Percentiles rank a stretch among this genome's conserved stretches.
Conservation (phyloP, 2,888 invertebrate species). For the Acleris cristana region DNA sequence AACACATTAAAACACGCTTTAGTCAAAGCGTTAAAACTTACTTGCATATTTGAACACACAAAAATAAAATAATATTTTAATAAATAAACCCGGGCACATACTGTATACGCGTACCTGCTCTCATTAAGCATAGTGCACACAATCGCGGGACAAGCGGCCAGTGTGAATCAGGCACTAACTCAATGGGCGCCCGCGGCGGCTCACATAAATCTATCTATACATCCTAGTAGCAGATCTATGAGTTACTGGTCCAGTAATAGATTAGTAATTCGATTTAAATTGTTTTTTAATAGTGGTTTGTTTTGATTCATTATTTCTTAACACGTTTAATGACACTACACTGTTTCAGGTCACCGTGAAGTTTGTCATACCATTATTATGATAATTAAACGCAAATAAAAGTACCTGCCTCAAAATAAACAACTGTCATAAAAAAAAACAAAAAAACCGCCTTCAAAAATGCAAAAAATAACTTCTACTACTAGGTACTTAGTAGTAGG, state of each 20-base stretch:
- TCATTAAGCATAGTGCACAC: conserved; percentile 56
- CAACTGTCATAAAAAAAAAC: no score
- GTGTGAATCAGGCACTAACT: conserved; percentile 42
- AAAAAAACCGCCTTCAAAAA: no score
- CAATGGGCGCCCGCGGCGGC: conserved; percentile 53
- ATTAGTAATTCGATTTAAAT: conserved; percentile 35
- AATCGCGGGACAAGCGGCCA: conserved; percentile 33
- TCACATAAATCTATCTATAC: conserved; percentile 48
- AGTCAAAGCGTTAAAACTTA: no score
- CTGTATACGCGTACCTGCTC: conserved; percentile 31
- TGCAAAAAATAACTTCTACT: no score
- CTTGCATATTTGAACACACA: not conserved
- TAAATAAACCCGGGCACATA: conserved; percentile 2
- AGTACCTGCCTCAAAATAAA: no score
- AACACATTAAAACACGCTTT: no score
- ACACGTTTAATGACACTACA: no score
- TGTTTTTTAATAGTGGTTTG: conserved; percentile 26
- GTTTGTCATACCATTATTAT: no score
- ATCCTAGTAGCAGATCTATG: conserved; percentile 29
- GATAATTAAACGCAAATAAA: no score
- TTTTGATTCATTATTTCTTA: not conserved
- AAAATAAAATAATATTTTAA: not conserved
- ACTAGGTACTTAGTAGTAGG: no score
- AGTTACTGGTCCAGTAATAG: conserved; percentile 27
- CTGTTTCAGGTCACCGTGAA: no score